These are phyloP conservation scores for Calcarius ornatus DNA, from an alignment of 2,113 vertebrate species.

Conservation along the genomic window DNA sequence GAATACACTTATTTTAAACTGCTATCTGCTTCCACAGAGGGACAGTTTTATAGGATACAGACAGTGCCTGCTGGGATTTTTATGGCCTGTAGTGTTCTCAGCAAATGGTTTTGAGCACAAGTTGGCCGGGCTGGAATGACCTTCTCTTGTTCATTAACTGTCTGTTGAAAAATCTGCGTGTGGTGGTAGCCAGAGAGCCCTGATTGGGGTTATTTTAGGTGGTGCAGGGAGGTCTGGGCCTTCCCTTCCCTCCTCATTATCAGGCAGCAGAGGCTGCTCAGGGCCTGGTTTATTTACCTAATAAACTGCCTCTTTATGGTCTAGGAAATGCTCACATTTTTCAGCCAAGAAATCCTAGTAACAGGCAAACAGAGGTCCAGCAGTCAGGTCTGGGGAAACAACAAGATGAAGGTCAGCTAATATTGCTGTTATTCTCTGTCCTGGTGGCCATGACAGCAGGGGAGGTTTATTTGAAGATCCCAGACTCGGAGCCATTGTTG, in stretches of 20 bases:
- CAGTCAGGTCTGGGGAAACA: constrained; percentile 92
- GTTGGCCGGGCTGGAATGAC: background rate
- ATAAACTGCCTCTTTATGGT: constrained; percentile 83
- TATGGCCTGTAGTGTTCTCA: constrained; percentile 24
- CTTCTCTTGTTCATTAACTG: constrained; percentile 53
- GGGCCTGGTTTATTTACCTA: constrained; percentile 84
- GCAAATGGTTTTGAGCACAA: background rate
- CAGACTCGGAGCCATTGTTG: constrained; percentile 95
- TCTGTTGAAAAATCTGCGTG: constrained; percentile 13
- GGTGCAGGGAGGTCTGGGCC: constrained; percentile 26
- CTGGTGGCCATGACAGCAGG: constrained; percentile 96
- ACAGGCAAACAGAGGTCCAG: constrained; percentile 84
- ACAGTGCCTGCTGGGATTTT: constrained; percentile 26
- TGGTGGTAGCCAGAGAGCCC: background rate
- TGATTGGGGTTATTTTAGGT: constrained; percentile 33
- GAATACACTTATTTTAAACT: background rate
- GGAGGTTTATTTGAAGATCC: constrained; percentile 99
- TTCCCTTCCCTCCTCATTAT: constrained; percentile 64
- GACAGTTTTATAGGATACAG: background rate
- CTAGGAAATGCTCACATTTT: constrained; percentile 84
- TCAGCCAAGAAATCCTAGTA: constrained; percentile 89
- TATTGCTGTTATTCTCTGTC: constrained; percentile 94
- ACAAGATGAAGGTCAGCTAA: constrained; percentile 94
- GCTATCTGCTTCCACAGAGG: background rate
- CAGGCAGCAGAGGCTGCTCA: constrained; percentile 62